phyloP scores from a whole-genome alignment of 2,113 vertebrate genomes.

The Mola mola region DNA sequence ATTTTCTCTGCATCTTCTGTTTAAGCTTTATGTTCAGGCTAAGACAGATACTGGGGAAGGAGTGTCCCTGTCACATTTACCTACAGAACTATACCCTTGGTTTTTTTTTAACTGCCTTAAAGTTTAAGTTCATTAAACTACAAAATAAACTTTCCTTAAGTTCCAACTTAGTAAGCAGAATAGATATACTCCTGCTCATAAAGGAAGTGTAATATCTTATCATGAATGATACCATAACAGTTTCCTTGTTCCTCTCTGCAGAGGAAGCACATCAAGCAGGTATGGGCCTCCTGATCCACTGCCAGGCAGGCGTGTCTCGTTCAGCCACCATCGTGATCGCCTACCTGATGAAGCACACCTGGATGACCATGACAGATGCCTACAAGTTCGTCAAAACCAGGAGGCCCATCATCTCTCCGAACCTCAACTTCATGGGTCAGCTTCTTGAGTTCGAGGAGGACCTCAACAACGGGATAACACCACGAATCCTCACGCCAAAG shows the following conservation, averaged over 20 bases:
- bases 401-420: conserved; percentile 97
- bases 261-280: conserved; percentile 98
- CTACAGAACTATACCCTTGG: no score
- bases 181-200: no score
- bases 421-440: conserved; percentile 99
- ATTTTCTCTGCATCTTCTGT: no score
- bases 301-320: conserved; percentile 96
- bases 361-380: conserved; percentile 99
- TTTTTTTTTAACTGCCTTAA: no score
- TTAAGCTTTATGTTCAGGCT: no score
- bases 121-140: no score
- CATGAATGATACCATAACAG: conserved; percentile 3
- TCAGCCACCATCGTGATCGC: conserved; percentile 99
- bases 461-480: conserved; percentile 96
- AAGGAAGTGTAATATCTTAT: background rate
- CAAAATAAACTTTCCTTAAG: no score
- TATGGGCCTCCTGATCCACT: conserved; percentile 95
- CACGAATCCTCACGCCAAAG: conserved; percentile 96
- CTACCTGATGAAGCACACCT: conserved; percentile 99
- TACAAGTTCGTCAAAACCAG: conserved; percentile 99
- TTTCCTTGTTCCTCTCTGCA: conserved; percentile 70
- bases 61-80: no score
- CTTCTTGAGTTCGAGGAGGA: conserved; percentile 98
- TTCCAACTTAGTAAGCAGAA: no score
- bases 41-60: no score